A percentile compares a stretch with the other conserved stretches of the same genome.
Evolutionary conservation across 2,797 vertebrate genomes (phyloP).

Genomic region (Sebastes itinus): DNA sequence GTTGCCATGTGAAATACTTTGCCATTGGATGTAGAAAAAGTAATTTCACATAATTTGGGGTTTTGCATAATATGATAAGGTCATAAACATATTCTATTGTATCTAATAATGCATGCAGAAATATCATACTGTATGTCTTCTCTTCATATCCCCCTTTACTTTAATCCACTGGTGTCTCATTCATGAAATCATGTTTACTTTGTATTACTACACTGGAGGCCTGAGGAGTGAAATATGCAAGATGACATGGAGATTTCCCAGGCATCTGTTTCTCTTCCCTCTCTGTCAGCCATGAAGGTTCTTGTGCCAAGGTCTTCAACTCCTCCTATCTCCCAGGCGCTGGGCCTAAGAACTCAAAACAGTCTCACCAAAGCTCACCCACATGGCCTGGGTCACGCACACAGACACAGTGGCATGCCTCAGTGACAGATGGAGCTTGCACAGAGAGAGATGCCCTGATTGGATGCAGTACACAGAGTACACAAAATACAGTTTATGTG

Average conservation of each 20-base stretch:
- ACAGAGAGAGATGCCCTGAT: constrained; percentile 50
- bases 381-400: constrained; percentile 58
- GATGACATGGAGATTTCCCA: constrained; percentile 54
- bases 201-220: constrained; percentile 8
- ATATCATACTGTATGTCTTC: background rate
- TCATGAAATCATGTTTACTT: constrained; percentile 13
- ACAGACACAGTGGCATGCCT: constrained; percentile 58
- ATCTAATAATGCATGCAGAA: background rate
- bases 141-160: background rate
- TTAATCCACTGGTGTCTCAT: constrained; percentile 6
- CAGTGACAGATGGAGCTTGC: constrained; percentile 73
- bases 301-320: constrained; percentile 59
- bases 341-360: constrained; percentile 50
- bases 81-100: background rate
- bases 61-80: background rate
- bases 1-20: background rate
- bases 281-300: constrained; percentile 32
- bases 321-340: constrained; percentile 46
- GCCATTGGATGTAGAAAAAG: background rate
- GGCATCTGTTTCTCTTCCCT: constrained; percentile 49
- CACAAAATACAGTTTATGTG: constrained; percentile 26
- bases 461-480: constrained; percentile 59
- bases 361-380: constrained; percentile 61
- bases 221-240: constrained; percentile 34
- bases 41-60: background rate